Base-by-base conservation (phyloP, 53 echinoderm and acorn worm genomes). In the Antedon mediterranea region DNA sequence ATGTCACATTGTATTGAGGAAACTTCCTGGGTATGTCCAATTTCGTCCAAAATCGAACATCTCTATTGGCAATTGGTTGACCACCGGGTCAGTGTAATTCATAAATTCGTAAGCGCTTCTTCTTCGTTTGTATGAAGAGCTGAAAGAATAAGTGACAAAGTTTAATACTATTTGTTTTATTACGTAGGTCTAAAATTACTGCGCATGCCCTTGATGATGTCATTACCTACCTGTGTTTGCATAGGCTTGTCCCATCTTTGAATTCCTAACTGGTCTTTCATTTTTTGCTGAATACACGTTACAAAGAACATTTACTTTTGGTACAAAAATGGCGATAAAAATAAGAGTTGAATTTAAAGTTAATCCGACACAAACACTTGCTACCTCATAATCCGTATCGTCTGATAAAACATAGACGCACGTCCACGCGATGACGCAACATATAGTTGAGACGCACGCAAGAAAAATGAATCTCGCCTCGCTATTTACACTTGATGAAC, bases 301-400 rank as follows among this genome's bases (percentile, higher is more conserved):
- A 32, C 34, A 74, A 34, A 89, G 78, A 31, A 78, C 74, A 29
- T 28, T 14, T 6, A 89, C 32, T 41, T 91, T 91, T 30, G 83
- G 83, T 13, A 83, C 14, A 76, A 91, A 85, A 71, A 80, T 85
- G 29, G 83, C 74, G 14, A 85, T 42, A 75, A 91, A 75, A 34
- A 91, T 83, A 71, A 85, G 26, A 0, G 87, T 85, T 0, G 91
- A 88, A 75, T 91, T 85, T 30, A 85, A 79, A 0, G 88, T 88
- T 77, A 84, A 43, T 5, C 91, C 91, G 43, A 91, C 85, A 71
- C 85, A 77, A 34, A 91, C 73, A 9, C 85, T 88, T 0, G 91
- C 88, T 31, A 79, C 81, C 14, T 83, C 74, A 76, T 78, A 83
- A 71, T 31, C 73, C 71, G 74, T 31, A n/a, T 79, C 80, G 3